Conservation (phyloP, 2,888 invertebrate genomes). For the Ectropis crepuscularia region DNA sequence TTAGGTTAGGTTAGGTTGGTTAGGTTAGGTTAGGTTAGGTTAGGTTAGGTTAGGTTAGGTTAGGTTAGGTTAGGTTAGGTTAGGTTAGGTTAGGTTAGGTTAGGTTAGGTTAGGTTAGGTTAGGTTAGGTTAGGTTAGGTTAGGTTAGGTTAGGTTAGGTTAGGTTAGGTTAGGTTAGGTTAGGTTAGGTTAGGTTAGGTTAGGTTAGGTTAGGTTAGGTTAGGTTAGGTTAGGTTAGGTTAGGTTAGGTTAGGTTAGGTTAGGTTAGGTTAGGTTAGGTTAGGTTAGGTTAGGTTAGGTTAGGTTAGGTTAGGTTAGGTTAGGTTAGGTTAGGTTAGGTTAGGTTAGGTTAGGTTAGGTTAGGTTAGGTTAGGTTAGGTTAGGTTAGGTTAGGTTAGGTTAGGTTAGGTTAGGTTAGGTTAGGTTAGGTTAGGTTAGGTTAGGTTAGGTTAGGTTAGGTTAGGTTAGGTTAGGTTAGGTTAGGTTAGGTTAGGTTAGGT, state of each 20-base stretch:
- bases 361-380: no score
- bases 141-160: conserved; percentile 2
- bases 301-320: no score
- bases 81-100: conserved; percentile 24
- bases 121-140: conserved; percentile 2
- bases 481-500: no score
- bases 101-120: conserved; percentile 32
- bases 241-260: conserved; percentile 2
- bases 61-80: conserved; percentile 26
- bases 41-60: conserved; percentile 9
- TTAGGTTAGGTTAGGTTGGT: conserved; percentile 1
- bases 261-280: conserved; percentile 17
- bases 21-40: conserved; percentile 1
- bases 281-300: conserved; percentile 17
- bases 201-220: conserved; percentile 2
- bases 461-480: no score
- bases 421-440: no score
- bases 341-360: no score
- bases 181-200: conserved; percentile 2
- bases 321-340: no score
- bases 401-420: no score
- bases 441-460: no score
- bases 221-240: conserved; percentile 2
- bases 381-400: no score
- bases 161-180: conserved; percentile 2